These are phyloP conservation scores for Abrostola tripartita DNA, from an alignment of 2,888 invertebrate species.

Conservation along the genomic window DNA sequence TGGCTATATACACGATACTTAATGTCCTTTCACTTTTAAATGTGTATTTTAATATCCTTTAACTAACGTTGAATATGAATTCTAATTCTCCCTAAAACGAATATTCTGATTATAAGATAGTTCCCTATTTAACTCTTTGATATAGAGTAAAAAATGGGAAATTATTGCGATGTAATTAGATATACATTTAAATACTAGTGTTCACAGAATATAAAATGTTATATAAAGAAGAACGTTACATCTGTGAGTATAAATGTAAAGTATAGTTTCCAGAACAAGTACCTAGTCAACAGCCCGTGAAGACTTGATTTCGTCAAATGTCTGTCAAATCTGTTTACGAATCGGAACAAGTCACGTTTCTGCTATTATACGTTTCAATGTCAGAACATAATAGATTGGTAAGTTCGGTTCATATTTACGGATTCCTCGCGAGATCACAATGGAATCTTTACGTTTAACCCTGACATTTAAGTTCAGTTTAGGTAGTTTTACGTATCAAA, in stretches of 20 bases:
- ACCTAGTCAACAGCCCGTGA: conserved; percentile 4
- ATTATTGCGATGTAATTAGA: too few relatives aligned
- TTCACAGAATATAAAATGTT: not conserved
- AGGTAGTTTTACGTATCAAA: conserved; percentile 59
- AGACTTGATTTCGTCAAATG: conserved; percentile 15
- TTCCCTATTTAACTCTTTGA: too few relatives aligned
- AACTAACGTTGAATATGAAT: too few relatives aligned
- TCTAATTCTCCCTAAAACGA: too few relatives aligned
- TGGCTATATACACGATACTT: conserved; percentile 20
- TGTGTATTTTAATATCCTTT: too few relatives aligned
- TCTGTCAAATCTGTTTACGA: conserved; percentile 47
- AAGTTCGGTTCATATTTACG: conserved; percentile 61
- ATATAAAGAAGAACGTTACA: too few relatives aligned
- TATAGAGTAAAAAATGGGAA: too few relatives aligned
- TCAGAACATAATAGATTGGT: conserved; percentile 59
- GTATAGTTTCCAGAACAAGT: conserved; percentile 7
- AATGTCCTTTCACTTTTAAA: conserved; percentile 49
- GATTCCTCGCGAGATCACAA: conserved; percentile 62
- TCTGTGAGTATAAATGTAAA: not conserved
- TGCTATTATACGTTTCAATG: conserved; percentile 66
- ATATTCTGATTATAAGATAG: too few relatives aligned
- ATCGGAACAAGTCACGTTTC: conserved; percentile 66
- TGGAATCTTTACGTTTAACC: conserved; percentile 64
- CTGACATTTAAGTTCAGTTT: conserved; percentile 71
- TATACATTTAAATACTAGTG: not conserved